These are phyloP conservation scores for Carollia perspicillata DNA, from an alignment of 2,113 vertebrate genomes.

Conservation along the genomic window DNA sequence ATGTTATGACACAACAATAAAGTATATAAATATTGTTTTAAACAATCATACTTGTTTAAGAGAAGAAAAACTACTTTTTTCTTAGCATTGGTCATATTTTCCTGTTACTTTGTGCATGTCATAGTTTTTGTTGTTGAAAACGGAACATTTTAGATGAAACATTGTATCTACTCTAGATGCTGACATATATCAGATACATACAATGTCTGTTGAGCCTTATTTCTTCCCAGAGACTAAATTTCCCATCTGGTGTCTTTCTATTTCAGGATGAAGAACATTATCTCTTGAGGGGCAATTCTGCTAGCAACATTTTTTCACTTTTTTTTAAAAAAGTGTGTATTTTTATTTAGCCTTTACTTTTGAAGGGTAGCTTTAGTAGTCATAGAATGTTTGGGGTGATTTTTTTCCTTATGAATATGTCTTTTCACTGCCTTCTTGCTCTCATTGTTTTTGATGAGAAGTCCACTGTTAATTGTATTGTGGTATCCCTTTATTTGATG, in stretches of 20 bases:
- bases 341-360: neutral
- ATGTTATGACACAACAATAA: neutral
- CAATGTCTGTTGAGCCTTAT: neutral
- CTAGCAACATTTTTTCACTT: neutral
- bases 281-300: neutral
- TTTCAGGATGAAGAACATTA: neutral
- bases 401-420: neutral
- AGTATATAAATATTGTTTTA: neutral
- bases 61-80: neutral
- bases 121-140: neutral
- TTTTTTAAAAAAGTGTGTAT: neutral
- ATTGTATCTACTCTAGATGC: neutral
- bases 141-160: neutral
- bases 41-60: neutral
- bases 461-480: neutral
- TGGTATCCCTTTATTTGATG: no score
- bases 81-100: neutral
- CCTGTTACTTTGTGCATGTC: neutral
- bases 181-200: neutral
- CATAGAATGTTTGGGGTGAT: neutral
- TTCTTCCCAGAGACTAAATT: neutral
- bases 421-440: neutral
- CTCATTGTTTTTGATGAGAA: neutral
- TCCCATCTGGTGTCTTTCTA: neutral
- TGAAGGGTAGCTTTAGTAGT: neutral